Evolutionary conservation across 2,797 vertebrate species (phyloP), one percentile per base, ranked within the genome.

Genomic region (Micropoecilia bifurca): DNA sequence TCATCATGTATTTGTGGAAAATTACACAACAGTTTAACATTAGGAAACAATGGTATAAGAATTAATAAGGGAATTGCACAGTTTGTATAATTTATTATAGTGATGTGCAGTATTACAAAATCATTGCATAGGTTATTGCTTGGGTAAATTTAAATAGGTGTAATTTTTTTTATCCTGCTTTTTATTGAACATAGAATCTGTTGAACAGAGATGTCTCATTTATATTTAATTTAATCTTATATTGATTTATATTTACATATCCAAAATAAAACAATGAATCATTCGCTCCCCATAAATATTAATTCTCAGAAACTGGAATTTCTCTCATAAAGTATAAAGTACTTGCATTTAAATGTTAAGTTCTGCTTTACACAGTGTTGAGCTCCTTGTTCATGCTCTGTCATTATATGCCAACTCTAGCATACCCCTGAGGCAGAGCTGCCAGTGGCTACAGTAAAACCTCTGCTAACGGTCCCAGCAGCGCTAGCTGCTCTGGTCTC

Each of bases 391-490:
- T n/a, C 36, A 55, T 55, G 6, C 39, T 5, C 5, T 57, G 36
- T 22, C 55, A 74, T 53, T 36, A 14, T 28, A 16, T 55, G 36
- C 33, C 57, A 46, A 30, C 63, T 68, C 39, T 41, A 68, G 63
- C 22, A 68, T 12, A 22, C 9, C 63, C 36, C 36, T 68, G 63
- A 41, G 63, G 63, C 63, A 68, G 63, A 45, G 25, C 59, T 74
- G 59, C 74, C 73, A 83, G 39, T 48, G 46, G 25, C 0, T 41
- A 0, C 39, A 66, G 47, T 73, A 47, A 82, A 82, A 71, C 36
- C n/a, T 50, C 50, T 71, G 73, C 76, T 61, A 47, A 80, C 57
- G 43, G n/a, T 36, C 59, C 59, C 41, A 68, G n/a, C 18, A 57
- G 74, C 33, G 68, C 68, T 68, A 68, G n/a, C 43, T 6, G 3